A percentile compares a stretch with the other conserved stretches of the same genome.
Evolutionary conservation across 2,888 invertebrate genomes (phyloP).

Genomic region (Ormyrus nitidulus): DNA sequence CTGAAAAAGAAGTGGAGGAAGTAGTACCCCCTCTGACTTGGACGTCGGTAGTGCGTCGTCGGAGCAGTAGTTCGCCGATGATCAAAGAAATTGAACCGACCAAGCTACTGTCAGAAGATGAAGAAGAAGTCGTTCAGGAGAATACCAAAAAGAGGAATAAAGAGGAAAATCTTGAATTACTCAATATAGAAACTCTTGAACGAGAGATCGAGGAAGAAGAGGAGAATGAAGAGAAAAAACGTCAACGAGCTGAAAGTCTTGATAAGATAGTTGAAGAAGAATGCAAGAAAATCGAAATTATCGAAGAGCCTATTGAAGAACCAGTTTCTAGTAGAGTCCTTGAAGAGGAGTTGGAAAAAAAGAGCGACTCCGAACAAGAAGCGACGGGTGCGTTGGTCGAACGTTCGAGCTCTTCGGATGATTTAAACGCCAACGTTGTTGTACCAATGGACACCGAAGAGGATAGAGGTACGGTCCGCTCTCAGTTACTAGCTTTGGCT

Average conservation of each 20-base stretch:
- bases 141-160: slow-evolving; percentile 13
- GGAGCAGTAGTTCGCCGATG: slow-evolving; percentile 55
- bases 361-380: slow-evolving; percentile 65
- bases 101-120: slow-evolving; percentile 52
- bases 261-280: slow-evolving; percentile 50
- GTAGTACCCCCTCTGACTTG: slow-evolving; percentile 50
- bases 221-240: neutral
- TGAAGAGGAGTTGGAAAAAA: slow-evolving; percentile 63
- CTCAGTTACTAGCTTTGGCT: neutral
- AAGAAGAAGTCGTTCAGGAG: neutral
- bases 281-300: slow-evolving; percentile 47
- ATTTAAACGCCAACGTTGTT: slow-evolving; percentile 60
- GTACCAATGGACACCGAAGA: slow-evolving; percentile 56
- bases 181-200: slow-evolving; percentile 42
- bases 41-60: slow-evolving; percentile 62
- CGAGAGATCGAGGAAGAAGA: slow-evolving; percentile 66
- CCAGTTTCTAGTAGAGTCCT: slow-evolving; percentile 16
- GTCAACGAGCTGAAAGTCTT: neutral
- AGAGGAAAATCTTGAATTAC: too few species aligned
- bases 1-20: slow-evolving; percentile 43
- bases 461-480: slow-evolving; percentile 26
- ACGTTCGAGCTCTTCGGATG: slow-evolving; percentile 68
- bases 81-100: slow-evolving; percentile 61
- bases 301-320: slow-evolving; percentile 26
- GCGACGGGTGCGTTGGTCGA: slow-evolving; percentile 54